Evolutionary conservation across 2,113 vertebrate species (phyloP), one percentile per base, ranked within the genome.

Genomic region (Chaetodon auriga): DNA sequence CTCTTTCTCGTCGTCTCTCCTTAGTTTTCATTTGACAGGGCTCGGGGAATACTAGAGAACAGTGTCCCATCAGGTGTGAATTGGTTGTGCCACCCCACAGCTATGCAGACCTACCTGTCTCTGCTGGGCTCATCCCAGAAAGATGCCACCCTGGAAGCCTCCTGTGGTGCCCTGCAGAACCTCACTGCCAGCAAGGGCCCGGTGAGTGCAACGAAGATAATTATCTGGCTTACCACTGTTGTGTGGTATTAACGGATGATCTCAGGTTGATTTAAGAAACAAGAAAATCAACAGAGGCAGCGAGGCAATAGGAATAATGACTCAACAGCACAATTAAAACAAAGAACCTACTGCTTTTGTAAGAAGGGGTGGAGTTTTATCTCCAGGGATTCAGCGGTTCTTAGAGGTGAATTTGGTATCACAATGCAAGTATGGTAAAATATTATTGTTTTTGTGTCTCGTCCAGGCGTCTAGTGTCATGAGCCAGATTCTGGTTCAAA

Each of bases 121-220:
- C 94, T 99, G 69, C 94, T 99, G 92, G 87, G 92, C 64, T 94
- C 92, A 5, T 96, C 97, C 86, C 91, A 96, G 92, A 98, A 97
- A 11, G 95, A 96, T 0, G 92, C 94, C 46, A 98, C 96, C 10
- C 75, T 96, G 82, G 97, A 98, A 86, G 98, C 98, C 63, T 96
- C 96, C 74, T 96, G 97, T 2, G 98, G 98, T 2, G 96, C 97
- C 25, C 93, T 99, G 90, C 98, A 98, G 93, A 99, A 99, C 91
- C 96, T 99, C 80, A 99, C 98, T 0, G 97, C 97, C 1, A 96
- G 92, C 90, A 93, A 95, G 68, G 95, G 95, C 19, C 48, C 78
- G 86, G 98, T 98, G 82, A 96, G 95, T 7, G 0, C 15, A 0
- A 71, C n/a, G 8, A 38, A 16, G 10, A 66, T 53, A 5, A 63